Conservation (phyloP, 2,888 invertebrate genomes). For the Tipula vernalis region DNA sequence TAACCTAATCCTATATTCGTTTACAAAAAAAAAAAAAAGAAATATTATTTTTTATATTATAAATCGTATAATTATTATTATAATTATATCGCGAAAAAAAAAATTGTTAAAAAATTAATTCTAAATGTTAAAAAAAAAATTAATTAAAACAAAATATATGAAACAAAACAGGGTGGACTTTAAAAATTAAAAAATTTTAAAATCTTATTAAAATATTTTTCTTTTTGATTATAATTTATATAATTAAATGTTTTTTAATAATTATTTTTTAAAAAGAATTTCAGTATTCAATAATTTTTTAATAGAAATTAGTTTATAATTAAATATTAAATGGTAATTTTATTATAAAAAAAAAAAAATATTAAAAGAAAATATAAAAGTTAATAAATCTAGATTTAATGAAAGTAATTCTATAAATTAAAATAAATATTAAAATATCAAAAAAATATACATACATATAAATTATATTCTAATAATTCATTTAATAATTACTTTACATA, state of each 20-base stretch:
- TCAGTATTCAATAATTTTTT: conserved; percentile 8
- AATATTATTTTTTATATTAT: not conserved
- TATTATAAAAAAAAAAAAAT: not conserved
- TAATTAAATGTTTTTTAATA: not conserved
- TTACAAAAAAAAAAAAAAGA: not conserved
- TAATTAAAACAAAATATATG: not conserved
- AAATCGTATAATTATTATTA: not conserved
- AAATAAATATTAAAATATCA: not conserved
- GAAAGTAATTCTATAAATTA: not conserved
- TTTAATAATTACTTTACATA: not conserved
- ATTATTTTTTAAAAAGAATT: not conserved
- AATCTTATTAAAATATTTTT: not conserved
- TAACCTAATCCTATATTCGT: not conserved
- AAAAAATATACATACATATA: not conserved
- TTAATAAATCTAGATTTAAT: not conserved
- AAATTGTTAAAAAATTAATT: not conserved
- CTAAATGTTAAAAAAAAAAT: conserved; percentile 5
- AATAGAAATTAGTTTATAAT: conserved; percentile 5
- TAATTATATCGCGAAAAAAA: not conserved
- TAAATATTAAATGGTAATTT: conserved; percentile 6
- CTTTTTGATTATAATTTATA: not conserved
- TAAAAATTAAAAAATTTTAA: not conserved
- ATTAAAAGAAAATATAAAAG: not conserved
- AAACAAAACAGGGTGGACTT: conserved; percentile 7
- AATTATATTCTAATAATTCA: conserved; percentile 4